Base-by-base conservation (phyloP, 2,888 invertebrate species). In the Parelbella ahira region DNA sequence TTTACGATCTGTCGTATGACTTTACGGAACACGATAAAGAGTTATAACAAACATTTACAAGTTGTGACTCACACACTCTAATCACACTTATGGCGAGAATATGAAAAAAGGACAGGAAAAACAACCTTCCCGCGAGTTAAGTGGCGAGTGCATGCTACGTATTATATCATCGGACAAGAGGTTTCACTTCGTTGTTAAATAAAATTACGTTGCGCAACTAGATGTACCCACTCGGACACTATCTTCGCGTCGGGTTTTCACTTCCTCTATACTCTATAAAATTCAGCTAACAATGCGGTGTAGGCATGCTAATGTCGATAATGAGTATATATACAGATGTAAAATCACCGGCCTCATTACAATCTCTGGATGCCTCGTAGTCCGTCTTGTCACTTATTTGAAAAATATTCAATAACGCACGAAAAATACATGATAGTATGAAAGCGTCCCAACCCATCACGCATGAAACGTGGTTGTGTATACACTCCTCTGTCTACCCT, bases 101-200 rank as follows among this genome's bases (percentile, higher is more conserved):
- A 37, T 10, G 15, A 25, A 41, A 41, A 32, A 41, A 41, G 27
- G 27, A 34, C 28, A 36, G 29, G 24, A 36, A 43, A 36, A 36
- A 36, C 23, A 36, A 43, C 5, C 36, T 29, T 18, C 18, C 24
- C 19, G 12, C 23, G 12, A 10, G 23, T 29, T 36, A 29, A 36
- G 29, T 32, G 38, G 27, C 6, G 41, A 32, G 39, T 39, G 34
- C 42, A 42, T 42, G 53, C 44, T 50, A 44, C 55, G 58, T 65
- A 77, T 83, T 83, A 83, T 80, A 76, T 82, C 77, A 84, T 64
- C 69, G 48, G 37, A 36, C 27, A 27, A 58, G 62, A 69, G 63
- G 66, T 82, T 82, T 84, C 83, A 75, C 83, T 78, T 65, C 70
- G 72, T 73, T 77, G 76, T 80, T 75, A 78, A 81, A 82, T 69